Evolutionary conservation across 2,888 invertebrate genomes (phyloP), one percentile per base, ranked within the genome.

Genomic region (Drosophila emarginata): DNA sequence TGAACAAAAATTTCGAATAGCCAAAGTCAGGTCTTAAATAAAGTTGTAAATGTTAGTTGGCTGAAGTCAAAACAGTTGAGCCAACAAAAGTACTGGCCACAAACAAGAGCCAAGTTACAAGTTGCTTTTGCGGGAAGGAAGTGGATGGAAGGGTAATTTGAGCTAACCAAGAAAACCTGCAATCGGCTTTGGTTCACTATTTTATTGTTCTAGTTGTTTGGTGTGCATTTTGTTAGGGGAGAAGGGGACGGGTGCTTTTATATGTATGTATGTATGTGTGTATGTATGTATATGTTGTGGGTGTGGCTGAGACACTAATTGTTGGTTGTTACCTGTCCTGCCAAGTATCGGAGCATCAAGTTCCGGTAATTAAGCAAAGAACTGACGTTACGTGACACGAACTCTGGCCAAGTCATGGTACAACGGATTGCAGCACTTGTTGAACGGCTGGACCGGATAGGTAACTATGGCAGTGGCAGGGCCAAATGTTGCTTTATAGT

Each of bases 231-330:
- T 32, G 32, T 32, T 32, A 32, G 32, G 9, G 9, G 32, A 32
- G 7, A 32, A 32, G 2, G 32, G 32, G 32, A 26, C 6, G 6
- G 6, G 6, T 26, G 26, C 4, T 2, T 28, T 2, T 2, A 28
- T 28, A 5, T 26, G 26, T 4, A 23, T 28, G 28, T 2, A 28
- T 28, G 28, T 2, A 23, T 28, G 28, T 1, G 5, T 28, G 32
- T 6, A 26, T 26, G 26, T 4, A 5, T 26, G 7, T 21, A 11
- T 45, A 21, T 45, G 45, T 45, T 67, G 84, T 78, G 74, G 87
- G 81, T 70, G 80, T 80, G 84, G 63, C 53, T 40, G 61, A 61
- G 75, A 72, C 80, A 77, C 88, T 84, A 84, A 84, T 84, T 88
- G 83, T 72, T 65, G 71, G 68, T 74, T 74, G 75, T 83, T 72